phyloP scores from a whole-genome alignment of 2,113 vertebrate genomes.

The Zosterops borbonicus region DNA sequence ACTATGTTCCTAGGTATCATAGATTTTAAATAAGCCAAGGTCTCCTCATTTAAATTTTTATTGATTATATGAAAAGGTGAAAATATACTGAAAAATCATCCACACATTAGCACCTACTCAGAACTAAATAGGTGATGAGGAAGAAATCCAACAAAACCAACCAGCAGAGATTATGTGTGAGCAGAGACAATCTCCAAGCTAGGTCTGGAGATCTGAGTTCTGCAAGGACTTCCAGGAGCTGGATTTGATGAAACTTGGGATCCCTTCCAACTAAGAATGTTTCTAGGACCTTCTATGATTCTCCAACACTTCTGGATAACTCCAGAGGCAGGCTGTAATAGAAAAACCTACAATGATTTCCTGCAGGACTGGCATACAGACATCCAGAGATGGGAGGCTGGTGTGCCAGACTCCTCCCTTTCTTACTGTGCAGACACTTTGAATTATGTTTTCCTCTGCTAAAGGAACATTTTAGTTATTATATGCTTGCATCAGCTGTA shows the following conservation, averaged over 20 bases:
- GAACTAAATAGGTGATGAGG: not conserved
- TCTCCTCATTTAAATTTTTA: slow-evolving; percentile 27
- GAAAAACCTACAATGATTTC: accelerated
- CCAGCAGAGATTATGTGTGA: not conserved
- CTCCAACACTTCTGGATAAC: not conserved
- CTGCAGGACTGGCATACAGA: not conserved
- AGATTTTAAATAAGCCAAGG: not conserved
- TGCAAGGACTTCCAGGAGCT: not conserved
- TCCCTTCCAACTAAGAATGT: not conserved
- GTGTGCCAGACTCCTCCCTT: not conserved
- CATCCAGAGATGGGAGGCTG: not conserved
- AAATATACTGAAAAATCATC: not conserved
- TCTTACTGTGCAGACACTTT: not conserved
- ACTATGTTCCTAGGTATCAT: not conserved
- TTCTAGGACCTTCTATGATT: not conserved
- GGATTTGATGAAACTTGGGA: not conserved
- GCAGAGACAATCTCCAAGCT: not conserved
- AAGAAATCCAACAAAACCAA: not conserved
- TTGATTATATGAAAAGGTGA: not conserved
- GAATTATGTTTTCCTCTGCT: not conserved
- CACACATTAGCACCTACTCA: not conserved
- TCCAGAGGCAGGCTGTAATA: accelerated
- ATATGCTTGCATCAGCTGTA: slow-evolving; percentile 37
- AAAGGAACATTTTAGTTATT: not conserved
- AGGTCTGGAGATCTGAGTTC: not conserved